Conservation (phyloP, 2,888 invertebrate species). For the Dicroscelio sp. region DNA sequence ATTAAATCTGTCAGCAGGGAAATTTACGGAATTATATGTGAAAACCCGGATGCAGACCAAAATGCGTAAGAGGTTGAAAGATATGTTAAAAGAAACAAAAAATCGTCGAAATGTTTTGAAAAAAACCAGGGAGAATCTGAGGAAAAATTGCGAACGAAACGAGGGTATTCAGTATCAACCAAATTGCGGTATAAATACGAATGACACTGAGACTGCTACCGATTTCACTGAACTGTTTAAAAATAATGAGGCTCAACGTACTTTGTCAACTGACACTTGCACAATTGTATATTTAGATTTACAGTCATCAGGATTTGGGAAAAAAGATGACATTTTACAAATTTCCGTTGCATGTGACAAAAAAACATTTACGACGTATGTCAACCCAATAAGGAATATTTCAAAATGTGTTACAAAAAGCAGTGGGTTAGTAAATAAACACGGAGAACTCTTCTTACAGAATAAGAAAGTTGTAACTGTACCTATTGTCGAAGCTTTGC, state of each 20-base stretch:
- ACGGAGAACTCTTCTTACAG: not conserved
- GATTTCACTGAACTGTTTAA: no score
- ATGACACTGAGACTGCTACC: no score
- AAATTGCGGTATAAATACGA: constrained; percentile 6
- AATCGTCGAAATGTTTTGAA: not conserved
- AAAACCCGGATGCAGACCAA: not conserved
- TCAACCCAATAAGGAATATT: not conserved
- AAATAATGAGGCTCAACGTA: not conserved
- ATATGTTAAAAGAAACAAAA: not conserved
- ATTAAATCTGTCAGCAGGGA: not conserved
- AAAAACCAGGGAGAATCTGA: not conserved
- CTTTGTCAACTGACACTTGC: not conserved
- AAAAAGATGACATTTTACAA: constrained; percentile 5
- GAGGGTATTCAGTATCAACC: constrained; percentile 13
- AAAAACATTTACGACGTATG: not conserved
- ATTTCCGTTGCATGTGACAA: not conserved
- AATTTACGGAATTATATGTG: not conserved
- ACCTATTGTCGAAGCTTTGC: constrained; percentile 3
- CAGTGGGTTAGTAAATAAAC: constrained; percentile 3
- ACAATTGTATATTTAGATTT: not conserved
- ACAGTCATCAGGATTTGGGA: constrained; percentile 4
- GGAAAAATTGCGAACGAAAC: constrained; percentile 1
- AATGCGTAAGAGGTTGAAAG: not conserved
- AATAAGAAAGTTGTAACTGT: not conserved
- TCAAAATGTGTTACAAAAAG: not conserved